These are phyloP conservation scores for Narcine bancroftii DNA, from an alignment of 2,113 vertebrate genomes.

Conservation along the genomic window DNA sequence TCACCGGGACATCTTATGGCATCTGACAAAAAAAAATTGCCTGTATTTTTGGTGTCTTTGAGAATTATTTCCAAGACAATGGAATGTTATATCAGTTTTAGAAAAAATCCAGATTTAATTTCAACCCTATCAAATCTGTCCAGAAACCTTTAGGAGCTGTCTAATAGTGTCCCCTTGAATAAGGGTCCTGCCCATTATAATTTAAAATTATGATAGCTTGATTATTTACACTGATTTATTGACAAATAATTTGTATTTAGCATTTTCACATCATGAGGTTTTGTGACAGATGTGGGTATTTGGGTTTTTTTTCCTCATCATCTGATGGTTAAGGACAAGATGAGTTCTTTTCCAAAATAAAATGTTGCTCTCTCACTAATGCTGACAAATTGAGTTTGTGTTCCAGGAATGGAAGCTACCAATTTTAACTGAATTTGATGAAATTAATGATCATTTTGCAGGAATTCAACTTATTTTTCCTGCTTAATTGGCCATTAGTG, in stretches of 20 bases:
- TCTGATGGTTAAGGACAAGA: not conserved
- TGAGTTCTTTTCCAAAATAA: not conserved
- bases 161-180: not conserved
- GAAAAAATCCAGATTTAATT: not conserved
- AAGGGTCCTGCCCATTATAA: not conserved
- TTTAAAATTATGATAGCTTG: not conserved
- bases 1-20: too few species aligned
- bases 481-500: not conserved
- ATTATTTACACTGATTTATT: slow-evolving; percentile 21
- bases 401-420: not conserved
- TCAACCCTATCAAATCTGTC: not conserved
- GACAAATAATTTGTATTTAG: not conserved
- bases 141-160: not conserved
- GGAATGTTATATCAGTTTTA: not conserved
- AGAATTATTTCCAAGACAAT: not conserved
- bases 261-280: not conserved
- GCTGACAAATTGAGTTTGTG: not conserved
- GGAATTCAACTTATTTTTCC: not conserved
- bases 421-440: not conserved
- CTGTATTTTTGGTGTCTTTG: not conserved
- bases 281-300: not conserved
- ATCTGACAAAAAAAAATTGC: too few species aligned
- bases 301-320: not conserved
- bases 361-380: not conserved
- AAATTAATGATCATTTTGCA: not conserved